phyloP scores from a whole-genome alignment of 2,797 vertebrate genomes.

The Urophycis tenuis region DNA sequence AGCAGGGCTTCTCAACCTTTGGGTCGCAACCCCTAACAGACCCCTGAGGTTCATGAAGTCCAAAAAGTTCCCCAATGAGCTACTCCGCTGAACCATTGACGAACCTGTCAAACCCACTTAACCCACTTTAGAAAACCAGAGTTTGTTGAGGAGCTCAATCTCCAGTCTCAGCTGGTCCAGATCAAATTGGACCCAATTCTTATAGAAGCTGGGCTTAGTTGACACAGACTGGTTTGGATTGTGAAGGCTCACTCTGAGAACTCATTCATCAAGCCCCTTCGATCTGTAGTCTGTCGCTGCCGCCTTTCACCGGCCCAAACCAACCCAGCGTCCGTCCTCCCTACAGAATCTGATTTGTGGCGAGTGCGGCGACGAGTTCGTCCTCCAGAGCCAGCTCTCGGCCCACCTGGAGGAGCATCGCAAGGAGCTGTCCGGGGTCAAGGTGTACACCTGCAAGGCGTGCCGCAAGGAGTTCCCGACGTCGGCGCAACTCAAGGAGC shows the following conservation, averaged over 20 bases:
- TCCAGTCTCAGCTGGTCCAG: background rate
- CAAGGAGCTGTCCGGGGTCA: slow-evolving; percentile 82
- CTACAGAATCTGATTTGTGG: slow-evolving; percentile 89
- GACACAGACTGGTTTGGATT: background rate
- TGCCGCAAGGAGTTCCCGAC: slow-evolving; percentile 86
- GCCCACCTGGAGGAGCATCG: slow-evolving; percentile 92
- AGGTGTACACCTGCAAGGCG: slow-evolving; percentile 80
- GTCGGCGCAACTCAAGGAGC: slow-evolving; percentile 82
- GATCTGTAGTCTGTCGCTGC: background rate
- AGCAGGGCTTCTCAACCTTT: background rate
- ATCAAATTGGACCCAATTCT: background rate
- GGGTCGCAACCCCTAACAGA: background rate
- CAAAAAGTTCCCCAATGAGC: background rate
- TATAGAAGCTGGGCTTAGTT: background rate
- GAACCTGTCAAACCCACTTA: background rate
- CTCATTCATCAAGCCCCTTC: background rate
- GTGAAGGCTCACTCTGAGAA: background rate
- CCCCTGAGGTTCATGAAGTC: background rate
- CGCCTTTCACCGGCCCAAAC: background rate
- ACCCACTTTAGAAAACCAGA: background rate
- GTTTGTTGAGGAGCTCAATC: background rate
- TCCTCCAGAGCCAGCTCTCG: slow-evolving; percentile 91
- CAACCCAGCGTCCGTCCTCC: background rate
- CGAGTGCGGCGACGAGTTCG: slow-evolving; percentile 96
- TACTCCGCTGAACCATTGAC: no score